Conservation (phyloP, 2,888 invertebrate genomes). For the Branchellion lobata region DNA sequence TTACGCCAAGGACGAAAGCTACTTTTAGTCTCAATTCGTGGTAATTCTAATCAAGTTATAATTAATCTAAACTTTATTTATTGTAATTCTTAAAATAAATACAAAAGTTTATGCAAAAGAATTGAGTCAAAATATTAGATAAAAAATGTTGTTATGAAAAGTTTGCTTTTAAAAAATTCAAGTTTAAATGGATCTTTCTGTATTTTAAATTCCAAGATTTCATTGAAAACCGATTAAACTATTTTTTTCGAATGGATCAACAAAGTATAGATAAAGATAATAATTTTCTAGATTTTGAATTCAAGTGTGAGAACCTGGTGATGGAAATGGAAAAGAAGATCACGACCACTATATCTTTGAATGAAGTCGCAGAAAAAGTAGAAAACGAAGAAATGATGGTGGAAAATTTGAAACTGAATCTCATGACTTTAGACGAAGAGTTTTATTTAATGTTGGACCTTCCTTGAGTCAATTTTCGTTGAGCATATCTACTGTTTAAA, state of each 20-base stretch:
- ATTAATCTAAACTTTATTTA: too few species aligned
- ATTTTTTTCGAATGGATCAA: background rate
- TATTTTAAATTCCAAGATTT: background rate
- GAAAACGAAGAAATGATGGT: background rate
- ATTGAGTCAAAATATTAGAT: too few species aligned
- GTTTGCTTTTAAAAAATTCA: too few species aligned
- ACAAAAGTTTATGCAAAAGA: too few species aligned
- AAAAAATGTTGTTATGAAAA: too few species aligned
- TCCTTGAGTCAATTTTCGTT: too few species aligned
- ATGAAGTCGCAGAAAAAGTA: background rate
- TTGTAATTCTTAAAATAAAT: too few species aligned
- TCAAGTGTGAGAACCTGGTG: background rate
- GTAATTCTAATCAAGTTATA: too few species aligned
- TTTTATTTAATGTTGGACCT: too few species aligned
- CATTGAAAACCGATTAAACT: background rate
- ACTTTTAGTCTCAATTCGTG: too few species aligned
- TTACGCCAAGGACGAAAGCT: slow-evolving; percentile 8
- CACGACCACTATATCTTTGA: background rate
- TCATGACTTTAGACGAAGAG: background rate
- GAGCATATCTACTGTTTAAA: too few species aligned
- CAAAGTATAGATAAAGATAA: background rate
- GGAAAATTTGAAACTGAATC: background rate
- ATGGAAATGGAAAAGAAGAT: slow-evolving; percentile 2
- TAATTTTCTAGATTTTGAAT: background rate
- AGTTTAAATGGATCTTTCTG: background rate